Percentiles rank a stretch among this genome's conserved stretches.
Evolutionary conservation across 2,797 vertebrate genomes (phyloP).

Genomic region (Diglossa cyanea): DNA sequence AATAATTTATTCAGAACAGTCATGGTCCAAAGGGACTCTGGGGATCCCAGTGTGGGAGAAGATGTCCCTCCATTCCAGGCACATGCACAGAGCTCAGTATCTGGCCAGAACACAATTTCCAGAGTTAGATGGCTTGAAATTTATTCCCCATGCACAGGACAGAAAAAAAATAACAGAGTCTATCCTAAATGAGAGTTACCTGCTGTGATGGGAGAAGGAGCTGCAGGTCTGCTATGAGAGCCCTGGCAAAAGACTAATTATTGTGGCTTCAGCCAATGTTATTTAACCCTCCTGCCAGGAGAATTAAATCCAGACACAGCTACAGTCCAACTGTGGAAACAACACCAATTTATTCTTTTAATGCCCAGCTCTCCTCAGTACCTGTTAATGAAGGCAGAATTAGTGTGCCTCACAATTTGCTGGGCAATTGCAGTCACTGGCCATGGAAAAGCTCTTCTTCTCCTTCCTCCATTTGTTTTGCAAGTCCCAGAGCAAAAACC

Average conservation of each 20-base stretch:
- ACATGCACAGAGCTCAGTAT: accelerated
- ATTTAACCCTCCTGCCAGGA: neutral
- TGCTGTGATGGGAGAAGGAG: neutral
- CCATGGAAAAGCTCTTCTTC: neutral
- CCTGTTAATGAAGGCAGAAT: neutral
- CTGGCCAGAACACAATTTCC: neutral
- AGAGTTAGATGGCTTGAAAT: neutral
- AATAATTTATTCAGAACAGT: neutral
- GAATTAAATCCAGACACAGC: neutral
- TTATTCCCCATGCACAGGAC: neutral
- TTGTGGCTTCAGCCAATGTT: neutral
- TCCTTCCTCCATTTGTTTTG: neutral
- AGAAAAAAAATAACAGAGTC: neutral
- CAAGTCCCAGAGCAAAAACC: neutral
- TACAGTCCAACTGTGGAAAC: neutral
- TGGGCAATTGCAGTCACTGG: neutral
- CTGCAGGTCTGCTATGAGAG: neutral
- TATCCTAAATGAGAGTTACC: neutral
- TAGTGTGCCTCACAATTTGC: accelerated
- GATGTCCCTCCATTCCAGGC: accelerated
- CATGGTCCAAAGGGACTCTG: neutral
- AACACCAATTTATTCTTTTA: neutral
- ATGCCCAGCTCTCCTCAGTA: neutral
- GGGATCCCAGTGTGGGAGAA: neutral
- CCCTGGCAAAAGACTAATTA: neutral